A percentile compares a stretch with the other conserved stretches of the same genome.
Conservation (phyloP, 1,140 invertebrate species). For the Physella acuta region DNA sequence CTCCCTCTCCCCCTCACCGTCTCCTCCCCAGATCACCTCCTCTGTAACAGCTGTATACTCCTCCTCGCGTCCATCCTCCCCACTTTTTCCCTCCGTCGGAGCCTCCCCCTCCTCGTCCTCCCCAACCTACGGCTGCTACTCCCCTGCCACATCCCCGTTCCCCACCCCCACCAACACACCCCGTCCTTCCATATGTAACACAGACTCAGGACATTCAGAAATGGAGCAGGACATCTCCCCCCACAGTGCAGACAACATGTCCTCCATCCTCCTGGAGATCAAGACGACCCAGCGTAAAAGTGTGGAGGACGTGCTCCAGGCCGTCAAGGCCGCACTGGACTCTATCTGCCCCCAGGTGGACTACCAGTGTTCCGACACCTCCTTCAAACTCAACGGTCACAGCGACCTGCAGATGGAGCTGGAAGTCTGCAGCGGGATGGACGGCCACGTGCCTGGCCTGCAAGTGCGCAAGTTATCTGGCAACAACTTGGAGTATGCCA, state of each 20-base stretch:
- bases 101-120: conserved; percentile 21
- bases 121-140: conserved; percentile 15
- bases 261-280: conserved; percentile 26
- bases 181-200: conserved; percentile 13
- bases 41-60: background rate
- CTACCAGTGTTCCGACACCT: conserved; percentile 58
- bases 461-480: conserved; percentile 89
- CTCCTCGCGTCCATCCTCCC: conserved; percentile 17
- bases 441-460: conserved; percentile 69
- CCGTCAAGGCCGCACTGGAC: conserved; percentile 81
- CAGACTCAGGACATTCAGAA: background rate
- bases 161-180: conserved; percentile 16
- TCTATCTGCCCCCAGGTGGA: conserved; percentile 69
- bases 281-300: conserved; percentile 40
- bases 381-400: conserved; percentile 69
- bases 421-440: conserved; percentile 68
- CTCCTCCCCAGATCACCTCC: background rate
- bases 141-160: conserved; percentile 15
- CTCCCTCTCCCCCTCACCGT: conserved; percentile 15
- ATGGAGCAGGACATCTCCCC: conserved; percentile 6
- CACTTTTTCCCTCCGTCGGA: conserved; percentile 17
- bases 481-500: conserved; percentile 85
- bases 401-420: conserved; percentile 85
- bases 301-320: conserved; percentile 71
- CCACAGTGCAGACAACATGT: conserved; percentile 4